Percentiles rank a stretch among this genome's conserved stretches.
Evolutionary conservation across 2,797 vertebrate genomes (phyloP).

Genomic region (Gallinago solitaria): DNA sequence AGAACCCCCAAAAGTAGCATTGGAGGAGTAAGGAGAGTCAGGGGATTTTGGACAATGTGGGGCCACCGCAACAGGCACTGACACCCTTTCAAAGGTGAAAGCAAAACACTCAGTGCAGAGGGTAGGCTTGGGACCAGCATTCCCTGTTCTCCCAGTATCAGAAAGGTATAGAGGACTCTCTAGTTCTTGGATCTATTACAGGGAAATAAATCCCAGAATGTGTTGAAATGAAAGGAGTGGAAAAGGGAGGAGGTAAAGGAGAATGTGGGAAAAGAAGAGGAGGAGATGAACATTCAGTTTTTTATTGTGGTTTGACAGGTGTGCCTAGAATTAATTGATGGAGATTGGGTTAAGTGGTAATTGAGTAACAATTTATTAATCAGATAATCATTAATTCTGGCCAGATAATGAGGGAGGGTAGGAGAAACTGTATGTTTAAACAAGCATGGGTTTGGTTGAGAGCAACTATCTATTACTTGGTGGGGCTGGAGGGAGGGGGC

Average conservation of each 20-base stretch:
- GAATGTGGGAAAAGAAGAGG: conserved; percentile 35
- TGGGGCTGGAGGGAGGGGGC: background rate
- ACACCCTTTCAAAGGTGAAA: background rate
- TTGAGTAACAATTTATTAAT: conserved; percentile 41
- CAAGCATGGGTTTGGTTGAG: background rate
- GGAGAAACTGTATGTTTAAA: background rate
- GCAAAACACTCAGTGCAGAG: background rate
- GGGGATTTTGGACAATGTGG: background rate
- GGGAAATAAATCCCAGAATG: background rate
- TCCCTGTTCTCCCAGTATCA: rapidly evolving
- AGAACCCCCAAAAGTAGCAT: background rate
- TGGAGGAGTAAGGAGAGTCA: background rate
- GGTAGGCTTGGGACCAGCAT: background rate
- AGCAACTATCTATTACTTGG: background rate
- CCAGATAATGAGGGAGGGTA: background rate
- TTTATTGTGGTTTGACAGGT: conserved; percentile 3
- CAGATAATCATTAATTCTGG: conserved; percentile 25
- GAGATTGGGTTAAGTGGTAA: conserved; percentile 1
- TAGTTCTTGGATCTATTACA: background rate
- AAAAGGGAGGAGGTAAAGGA: background rate
- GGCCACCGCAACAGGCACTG: background rate
- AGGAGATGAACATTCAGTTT: background rate
- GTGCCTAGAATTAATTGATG: background rate
- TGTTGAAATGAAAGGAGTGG: background rate
- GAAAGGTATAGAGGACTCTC: background rate